These are phyloP conservation scores for Epinephelus moara DNA, from an alignment of 2,113 vertebrate species.

Conservation along the genomic window DNA sequence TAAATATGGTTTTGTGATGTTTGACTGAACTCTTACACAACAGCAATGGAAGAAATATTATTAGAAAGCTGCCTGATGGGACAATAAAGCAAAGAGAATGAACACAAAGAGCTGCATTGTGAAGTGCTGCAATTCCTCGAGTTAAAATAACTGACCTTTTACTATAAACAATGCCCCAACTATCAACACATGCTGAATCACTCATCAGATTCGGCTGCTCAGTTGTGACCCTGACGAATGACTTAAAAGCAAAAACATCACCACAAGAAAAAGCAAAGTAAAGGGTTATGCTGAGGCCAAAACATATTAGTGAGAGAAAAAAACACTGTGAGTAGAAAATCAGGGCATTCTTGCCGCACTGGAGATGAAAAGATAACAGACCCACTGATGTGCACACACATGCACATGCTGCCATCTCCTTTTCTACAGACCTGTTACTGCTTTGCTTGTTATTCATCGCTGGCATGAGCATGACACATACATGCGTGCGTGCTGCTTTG, in stretches of 20 bases:
- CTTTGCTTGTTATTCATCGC: constrained; percentile 34
- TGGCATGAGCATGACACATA: constrained; percentile 41
- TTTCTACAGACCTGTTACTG: constrained; percentile 14
- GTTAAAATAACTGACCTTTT: constrained; percentile 71
- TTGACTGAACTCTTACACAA: constrained; percentile 22
- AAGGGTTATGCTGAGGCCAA: constrained; percentile 28
- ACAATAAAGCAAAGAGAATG: constrained; percentile 34
- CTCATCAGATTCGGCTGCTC: constrained; percentile 33
- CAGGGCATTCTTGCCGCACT: constrained; percentile 22
- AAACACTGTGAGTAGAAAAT: constrained; percentile 3
- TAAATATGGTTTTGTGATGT: constrained; percentile 16
- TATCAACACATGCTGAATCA: constrained; percentile 57
- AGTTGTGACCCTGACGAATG: constrained; percentile 21
- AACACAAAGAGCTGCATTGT: constrained; percentile 56
- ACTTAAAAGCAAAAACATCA: constrained; percentile 29
- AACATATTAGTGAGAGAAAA: background rate
- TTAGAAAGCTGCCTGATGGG: constrained; percentile 46
- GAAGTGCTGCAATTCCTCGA: background rate
- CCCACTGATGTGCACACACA: constrained; percentile 3
- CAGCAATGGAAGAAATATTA: constrained; percentile 25
- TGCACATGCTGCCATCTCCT: background rate
- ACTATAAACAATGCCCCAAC: constrained; percentile 54
- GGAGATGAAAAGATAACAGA: constrained; percentile 44
- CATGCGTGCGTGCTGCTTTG: constrained; percentile 43
- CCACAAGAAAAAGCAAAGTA: constrained; percentile 22